Conservation (phyloP, 2,113 vertebrate genomes). For the Arizona elegans region DNA sequence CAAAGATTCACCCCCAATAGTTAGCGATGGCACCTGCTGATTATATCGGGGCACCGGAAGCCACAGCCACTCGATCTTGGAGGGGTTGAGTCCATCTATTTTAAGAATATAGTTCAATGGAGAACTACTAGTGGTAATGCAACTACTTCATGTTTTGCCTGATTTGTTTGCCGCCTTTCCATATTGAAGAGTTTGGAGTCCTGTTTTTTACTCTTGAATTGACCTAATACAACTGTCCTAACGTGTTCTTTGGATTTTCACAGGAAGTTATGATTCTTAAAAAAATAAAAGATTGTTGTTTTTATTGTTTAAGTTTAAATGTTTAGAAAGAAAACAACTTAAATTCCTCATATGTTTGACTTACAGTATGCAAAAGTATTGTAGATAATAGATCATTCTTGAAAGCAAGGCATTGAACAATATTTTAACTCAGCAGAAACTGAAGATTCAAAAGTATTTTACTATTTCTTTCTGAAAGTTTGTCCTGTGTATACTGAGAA, state of each 20-base stretch:
- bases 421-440: background rate
- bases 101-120: background rate
- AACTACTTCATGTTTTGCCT: background rate
- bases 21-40: too few relatives aligned
- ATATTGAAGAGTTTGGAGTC: background rate
- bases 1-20: too few relatives aligned
- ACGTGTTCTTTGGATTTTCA: background rate
- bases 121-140: background rate
- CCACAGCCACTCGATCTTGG: too few relatives aligned
- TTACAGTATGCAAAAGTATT: background rate
- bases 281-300: background rate
- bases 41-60: too few relatives aligned
- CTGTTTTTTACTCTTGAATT: background rate
- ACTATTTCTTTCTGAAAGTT: background rate
- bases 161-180: background rate
- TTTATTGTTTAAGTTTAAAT: background rate
- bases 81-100: too few relatives aligned
- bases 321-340: background rate
- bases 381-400: background rate
- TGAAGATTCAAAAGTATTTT: background rate
- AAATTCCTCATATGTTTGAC: background rate
- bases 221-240: background rate
- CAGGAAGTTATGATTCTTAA: background rate
- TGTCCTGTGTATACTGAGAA: background rate
- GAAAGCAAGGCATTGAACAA: constrained; percentile 3